Evolutionary conservation across 2,888 invertebrate species (phyloP).

Genomic region (Myopa testacea): DNA sequence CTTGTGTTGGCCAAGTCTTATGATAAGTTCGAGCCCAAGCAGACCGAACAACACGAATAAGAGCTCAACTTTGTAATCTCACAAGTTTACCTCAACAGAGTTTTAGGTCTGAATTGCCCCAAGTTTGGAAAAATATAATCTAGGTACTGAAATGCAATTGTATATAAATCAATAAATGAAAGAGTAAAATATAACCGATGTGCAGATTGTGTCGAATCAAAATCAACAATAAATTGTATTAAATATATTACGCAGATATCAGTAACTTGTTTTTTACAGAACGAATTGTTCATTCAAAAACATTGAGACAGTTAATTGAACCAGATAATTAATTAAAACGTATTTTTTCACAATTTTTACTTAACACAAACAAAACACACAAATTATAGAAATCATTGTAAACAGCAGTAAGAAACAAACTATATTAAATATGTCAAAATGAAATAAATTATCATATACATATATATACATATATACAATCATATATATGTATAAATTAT

Average conservation of each 20-base stretch:
- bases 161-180: slow-evolving; percentile 33
- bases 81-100: slow-evolving; percentile 35
- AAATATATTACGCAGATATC: slow-evolving; percentile 27
- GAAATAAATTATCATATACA: slow-evolving; percentile 35
- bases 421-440: slow-evolving; percentile 42
- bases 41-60: slow-evolving; percentile 13
- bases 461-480: slow-evolving; percentile 35
- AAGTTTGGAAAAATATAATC: slow-evolving; percentile 15
- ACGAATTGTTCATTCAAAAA: slow-evolving; percentile 18
- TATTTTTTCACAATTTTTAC: slow-evolving; percentile 53
- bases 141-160: slow-evolving; percentile 34
- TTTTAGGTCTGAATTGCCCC: slow-evolving; percentile 37
- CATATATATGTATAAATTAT: slow-evolving; percentile 18
- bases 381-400: slow-evolving; percentile 53
- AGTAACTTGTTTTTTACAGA: slow-evolving; percentile 42
- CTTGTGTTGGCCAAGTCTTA: neutral
- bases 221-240: slow-evolving; percentile 35
- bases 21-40: neutral
- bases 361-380: slow-evolving; percentile 42
- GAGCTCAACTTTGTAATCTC: slow-evolving; percentile 23
- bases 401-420: slow-evolving; percentile 50
- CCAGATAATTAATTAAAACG: slow-evolving; percentile 43
- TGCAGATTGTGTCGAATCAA: slow-evolving; percentile 35
- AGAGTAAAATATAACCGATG: slow-evolving; percentile 22
- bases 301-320: slow-evolving; percentile 16